Percentiles rank a stretch among this genome's conserved stretches.
phyloP scores from a whole-genome alignment of 2,113 vertebrate species.

The Neodontobutis hainanensis region DNA sequence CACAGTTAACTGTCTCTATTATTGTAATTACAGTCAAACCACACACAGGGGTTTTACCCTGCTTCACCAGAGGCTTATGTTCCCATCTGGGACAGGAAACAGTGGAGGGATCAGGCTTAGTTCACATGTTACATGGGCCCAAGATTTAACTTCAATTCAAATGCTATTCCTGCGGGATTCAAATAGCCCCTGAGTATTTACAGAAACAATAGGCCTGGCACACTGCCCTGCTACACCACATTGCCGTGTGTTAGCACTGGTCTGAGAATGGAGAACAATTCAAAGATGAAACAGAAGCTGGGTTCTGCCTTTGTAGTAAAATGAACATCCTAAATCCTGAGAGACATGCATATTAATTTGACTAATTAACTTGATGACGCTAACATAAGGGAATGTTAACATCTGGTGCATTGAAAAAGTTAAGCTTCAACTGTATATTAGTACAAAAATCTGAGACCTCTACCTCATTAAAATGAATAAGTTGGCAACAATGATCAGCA shows the following conservation, averaged over 20 bases:
- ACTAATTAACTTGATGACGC: too few species aligned
- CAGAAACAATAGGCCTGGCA: conserved; percentile 67
- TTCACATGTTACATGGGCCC: conserved; percentile 71
- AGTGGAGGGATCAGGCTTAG: conserved; percentile 67
- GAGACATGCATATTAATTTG: too few species aligned
- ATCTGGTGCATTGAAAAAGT: too few species aligned
- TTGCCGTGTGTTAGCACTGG: conserved; percentile 33
- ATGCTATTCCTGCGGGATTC: conserved; percentile 47
- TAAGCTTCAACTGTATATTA: too few species aligned
- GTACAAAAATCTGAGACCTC: neutral
- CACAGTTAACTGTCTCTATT: conserved; percentile 56
- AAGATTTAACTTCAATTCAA: conserved; percentile 63
- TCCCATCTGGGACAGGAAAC: conserved; percentile 64
- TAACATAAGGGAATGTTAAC: too few species aligned
- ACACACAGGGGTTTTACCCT: conserved; percentile 45
- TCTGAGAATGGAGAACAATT: neutral
- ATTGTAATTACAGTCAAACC: conserved; percentile 60
- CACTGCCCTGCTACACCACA: conserved; percentile 49
- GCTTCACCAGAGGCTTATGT: conserved; percentile 50
- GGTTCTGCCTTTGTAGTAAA: neutral
- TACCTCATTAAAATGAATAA: too few species aligned
- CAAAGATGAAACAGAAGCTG: neutral
- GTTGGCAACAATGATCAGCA: too few species aligned
- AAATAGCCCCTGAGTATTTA: conserved; percentile 55
- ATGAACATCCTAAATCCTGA: neutral